These are phyloP conservation scores for Carettochelys insculpta DNA, from an alignment of 2,113 vertebrate genomes.

Conservation along the genomic window DNA sequence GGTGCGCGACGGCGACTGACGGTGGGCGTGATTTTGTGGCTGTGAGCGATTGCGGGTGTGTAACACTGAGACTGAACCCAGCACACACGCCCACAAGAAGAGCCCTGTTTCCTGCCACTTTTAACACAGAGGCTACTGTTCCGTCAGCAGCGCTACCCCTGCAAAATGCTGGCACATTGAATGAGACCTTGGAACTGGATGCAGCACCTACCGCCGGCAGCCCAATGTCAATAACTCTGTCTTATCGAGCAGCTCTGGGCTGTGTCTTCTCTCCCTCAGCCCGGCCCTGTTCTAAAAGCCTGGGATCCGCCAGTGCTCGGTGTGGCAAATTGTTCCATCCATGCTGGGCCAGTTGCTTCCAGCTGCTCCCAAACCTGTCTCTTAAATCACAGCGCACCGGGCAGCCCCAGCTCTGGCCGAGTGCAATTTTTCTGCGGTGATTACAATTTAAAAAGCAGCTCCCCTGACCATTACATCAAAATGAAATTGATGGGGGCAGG, in stretches of 20 bases:
- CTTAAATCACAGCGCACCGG: not conserved
- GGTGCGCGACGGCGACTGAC: not conserved
- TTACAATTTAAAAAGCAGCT: not conserved
- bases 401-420: not conserved
- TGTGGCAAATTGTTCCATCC: not conserved
- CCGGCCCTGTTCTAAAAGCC: not conserved
- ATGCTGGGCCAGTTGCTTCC: not conserved
- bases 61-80: not conserved
- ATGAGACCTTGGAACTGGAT: not conserved
- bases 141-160: not conserved
- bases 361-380: not conserved
- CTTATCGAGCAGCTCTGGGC: not conserved
- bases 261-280: not conserved
- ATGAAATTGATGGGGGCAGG: not conserved
- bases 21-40: not conserved
- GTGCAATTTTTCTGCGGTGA: not conserved
- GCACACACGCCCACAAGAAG: not conserved
- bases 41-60: not conserved
- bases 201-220: not conserved
- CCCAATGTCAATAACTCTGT: not conserved
- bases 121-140: not conserved
- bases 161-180: not conserved
- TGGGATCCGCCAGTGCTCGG: not conserved
- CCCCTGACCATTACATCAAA: not conserved
- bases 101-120: not conserved